phyloP scores from a whole-genome alignment of 2,113 vertebrate species.

The Saimiri boliviensis region DNA sequence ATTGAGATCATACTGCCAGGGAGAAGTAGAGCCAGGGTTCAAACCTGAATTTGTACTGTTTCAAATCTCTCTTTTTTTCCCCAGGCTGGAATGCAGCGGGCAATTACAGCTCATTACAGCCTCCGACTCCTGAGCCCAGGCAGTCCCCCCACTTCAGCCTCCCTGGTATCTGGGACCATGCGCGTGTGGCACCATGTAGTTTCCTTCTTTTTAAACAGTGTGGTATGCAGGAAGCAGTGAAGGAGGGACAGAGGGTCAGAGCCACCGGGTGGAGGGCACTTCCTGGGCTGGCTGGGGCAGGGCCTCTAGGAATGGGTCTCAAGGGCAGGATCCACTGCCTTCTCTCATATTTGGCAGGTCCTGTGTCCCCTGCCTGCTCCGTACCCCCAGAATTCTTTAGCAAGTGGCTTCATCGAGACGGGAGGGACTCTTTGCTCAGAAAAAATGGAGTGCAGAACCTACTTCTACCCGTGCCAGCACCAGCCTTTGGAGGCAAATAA shows the following conservation, averaged over 20 bases:
- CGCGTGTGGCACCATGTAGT: too few species aligned
- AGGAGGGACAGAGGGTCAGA: neutral
- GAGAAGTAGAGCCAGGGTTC: neutral
- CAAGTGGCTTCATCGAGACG: neutral
- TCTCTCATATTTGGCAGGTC: too few species aligned
- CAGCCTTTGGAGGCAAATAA: neutral
- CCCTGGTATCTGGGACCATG: too few species aligned
- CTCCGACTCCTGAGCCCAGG: too few species aligned
- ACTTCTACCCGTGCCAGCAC: neutral
- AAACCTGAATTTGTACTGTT: neutral
- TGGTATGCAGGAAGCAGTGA: too few species aligned
- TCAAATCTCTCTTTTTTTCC: too few species aligned
- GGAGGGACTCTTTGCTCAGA: neutral
- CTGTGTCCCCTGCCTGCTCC: neutral
- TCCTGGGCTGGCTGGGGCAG: accelerated
- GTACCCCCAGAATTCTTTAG: neutral
- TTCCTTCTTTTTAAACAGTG: neutral
- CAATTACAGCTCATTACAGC: too few species aligned
- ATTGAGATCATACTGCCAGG: neutral
- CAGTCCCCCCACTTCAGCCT: too few species aligned
- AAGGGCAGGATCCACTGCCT: neutral
- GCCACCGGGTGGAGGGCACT: neutral
- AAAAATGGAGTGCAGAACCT: neutral
- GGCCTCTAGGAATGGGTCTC: neutral
- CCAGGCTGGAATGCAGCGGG: too few species aligned